phyloP scores from a whole-genome alignment of 2,888 invertebrate species.

The Megaustenia siamemsis region DNA sequence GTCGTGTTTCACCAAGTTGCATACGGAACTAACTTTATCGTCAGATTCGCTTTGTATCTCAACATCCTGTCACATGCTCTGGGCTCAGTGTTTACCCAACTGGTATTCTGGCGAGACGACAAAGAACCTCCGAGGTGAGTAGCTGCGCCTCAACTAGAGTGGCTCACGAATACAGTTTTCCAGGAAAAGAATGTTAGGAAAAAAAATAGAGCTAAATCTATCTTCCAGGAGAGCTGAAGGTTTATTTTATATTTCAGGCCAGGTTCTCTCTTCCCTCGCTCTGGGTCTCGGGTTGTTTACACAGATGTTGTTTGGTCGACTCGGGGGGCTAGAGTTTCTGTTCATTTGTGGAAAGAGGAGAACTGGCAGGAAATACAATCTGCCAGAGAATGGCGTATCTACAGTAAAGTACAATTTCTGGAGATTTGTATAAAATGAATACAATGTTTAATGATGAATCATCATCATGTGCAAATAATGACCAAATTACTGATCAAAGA shows the following conservation, averaged over 20 bases:
- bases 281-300: slow-evolving; percentile 25
- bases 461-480: too few relatives aligned
- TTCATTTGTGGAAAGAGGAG: slow-evolving; percentile 31
- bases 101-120: slow-evolving; percentile 4
- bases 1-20: background rate
- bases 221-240: slow-evolving; percentile 27
- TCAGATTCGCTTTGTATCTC: slow-evolving; percentile 2
- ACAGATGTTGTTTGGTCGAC: slow-evolving; percentile 37
- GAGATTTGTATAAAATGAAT: background rate
- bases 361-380: slow-evolving; percentile 27
- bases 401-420: slow-evolving; percentile 10
- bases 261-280: slow-evolving; percentile 27
- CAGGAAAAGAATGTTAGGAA: background rate
- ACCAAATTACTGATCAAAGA: too few relatives aligned
- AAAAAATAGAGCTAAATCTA: slow-evolving; percentile 8
- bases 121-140: slow-evolving; percentile 5
- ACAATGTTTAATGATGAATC: too few relatives aligned
- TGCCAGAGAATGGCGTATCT: slow-evolving; percentile 15
- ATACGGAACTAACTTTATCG: background rate
- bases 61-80: background rate
- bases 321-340: slow-evolving; percentile 27
- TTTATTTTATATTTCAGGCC: slow-evolving; percentile 45
- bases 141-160: background rate
- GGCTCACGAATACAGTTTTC: background rate
- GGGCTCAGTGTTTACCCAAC: background rate